Conservation (phyloP, 2,888 invertebrate genomes). For the Ferrisia virgata region DNA sequence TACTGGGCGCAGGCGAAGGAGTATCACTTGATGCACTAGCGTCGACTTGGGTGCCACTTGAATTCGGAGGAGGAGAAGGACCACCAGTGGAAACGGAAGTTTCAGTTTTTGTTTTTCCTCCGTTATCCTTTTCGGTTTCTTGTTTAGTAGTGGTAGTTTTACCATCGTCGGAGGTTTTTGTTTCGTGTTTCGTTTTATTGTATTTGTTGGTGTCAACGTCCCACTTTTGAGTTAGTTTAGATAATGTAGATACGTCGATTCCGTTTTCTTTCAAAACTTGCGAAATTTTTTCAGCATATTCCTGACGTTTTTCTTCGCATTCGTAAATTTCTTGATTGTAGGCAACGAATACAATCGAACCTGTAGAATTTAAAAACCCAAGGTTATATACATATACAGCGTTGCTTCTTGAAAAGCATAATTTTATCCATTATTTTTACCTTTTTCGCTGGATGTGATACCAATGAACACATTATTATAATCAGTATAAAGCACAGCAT, state of each 20-base stretch:
- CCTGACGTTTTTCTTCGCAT: neutral
- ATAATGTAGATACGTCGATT: neutral
- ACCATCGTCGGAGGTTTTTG: neutral
- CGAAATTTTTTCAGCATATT: neutral
- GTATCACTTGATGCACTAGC: neutral
- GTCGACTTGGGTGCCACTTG: no score
- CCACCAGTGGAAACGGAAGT: neutral
- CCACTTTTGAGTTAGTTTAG: neutral
- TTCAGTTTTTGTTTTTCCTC: neutral
- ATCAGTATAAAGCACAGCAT: neutral
- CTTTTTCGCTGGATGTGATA: neutral
- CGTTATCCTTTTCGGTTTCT: neutral
- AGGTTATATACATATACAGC: neutral
- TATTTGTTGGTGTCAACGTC: constrained; percentile 17
- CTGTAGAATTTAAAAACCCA: neutral
- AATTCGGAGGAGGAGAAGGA: neutral
- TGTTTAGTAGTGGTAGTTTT: neutral
- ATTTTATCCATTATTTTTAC: neutral
- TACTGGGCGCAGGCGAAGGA: neutral
- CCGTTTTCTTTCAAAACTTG: neutral
- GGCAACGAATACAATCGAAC: neutral
- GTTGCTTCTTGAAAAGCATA: neutral
- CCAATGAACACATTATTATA: neutral
- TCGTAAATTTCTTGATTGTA: neutral
- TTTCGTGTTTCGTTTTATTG: neutral